Evolutionary conservation across 1,140 invertebrate species (phyloP), one percentile per base, ranked within the genome.

Genomic region (Drosophila tsacasi): DNA sequence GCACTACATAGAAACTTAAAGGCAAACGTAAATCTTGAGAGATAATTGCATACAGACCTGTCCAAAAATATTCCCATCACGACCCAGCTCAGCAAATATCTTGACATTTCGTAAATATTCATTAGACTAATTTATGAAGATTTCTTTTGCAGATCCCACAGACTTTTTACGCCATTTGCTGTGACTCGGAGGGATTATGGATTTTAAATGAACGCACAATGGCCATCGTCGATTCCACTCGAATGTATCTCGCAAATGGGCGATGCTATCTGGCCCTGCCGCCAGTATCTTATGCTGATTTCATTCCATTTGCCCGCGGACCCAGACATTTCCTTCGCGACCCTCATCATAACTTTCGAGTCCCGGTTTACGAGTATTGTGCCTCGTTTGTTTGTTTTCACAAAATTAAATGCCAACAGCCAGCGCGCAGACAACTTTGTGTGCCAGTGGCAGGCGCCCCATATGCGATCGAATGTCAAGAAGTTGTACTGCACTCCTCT

Each of bases 391-490:
- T 72, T 73, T 74, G 71, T 74, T 74, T 74, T 60, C 71, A 57
- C 57, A 84, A 58, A 77, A 52, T 77, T 47, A 61, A 32, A 55
- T 54, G 50, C 59, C 64, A 71, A 50, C 47, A 63, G 49, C 59
- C 57, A 25, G 40, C 39, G 32, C 21, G 27, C 62, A 61, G 58
- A 65, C 64, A 85, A 81, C 61, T 69, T 85, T 86, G 79, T 77
- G 68, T 77, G 57, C 60, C 65, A 76, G 65, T 77, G 57, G 64
- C 65, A 76, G 73, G 80, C 67, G 66, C 79, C 79, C 73, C 79
- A 76, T 71, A 50, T 81, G 78, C 67, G 76, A 86, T 83, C 79
- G 72, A 86, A 87, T 87, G 71, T 87, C 83, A 86, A 73, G 80
- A 69, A 77, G 49, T 76, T 68, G 63, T 39, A 32, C 25, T 63